Conservation (phyloP, 2,888 invertebrate genomes). For the Phaedon cochleariae region DNA sequence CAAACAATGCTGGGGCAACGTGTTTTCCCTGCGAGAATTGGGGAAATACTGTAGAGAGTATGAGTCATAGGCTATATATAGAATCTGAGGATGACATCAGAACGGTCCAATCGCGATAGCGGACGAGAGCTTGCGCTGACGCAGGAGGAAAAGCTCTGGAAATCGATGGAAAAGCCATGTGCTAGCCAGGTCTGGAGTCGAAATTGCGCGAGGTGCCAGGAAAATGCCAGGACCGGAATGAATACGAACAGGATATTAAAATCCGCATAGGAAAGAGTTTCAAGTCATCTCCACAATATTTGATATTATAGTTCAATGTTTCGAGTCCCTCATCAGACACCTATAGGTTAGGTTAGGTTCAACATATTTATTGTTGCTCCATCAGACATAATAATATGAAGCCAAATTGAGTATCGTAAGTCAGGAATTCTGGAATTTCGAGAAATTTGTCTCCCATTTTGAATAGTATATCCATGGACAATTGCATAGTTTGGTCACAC, state of each 20-base stretch:
- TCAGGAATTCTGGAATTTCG: no score
- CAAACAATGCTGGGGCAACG: slow-evolving; percentile 49
- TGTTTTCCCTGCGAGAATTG: slow-evolving; percentile 50
- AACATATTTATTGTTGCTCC: no score
- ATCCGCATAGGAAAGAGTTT: no score
- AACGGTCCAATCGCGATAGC: slow-evolving; percentile 51
- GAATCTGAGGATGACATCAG: slow-evolving; percentile 57
- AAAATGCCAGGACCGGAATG: slow-evolving; percentile 21
- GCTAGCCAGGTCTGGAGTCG: slow-evolving; percentile 35
- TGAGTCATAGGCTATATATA: slow-evolving; percentile 62
- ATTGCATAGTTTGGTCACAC: no score
- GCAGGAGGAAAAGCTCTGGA: slow-evolving; percentile 45
- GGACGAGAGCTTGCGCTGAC: slow-evolving; percentile 52
- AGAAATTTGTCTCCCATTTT: no score
- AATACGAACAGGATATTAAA: not conserved
- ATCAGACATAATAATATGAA: no score
- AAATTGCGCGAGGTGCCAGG: slow-evolving; percentile 23
- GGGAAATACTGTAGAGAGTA: slow-evolving; percentile 59
- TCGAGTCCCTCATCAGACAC: no score
- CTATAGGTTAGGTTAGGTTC: no score
- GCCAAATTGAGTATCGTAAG: no score
- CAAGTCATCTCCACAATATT: no score
- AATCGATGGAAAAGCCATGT: slow-evolving; percentile 51
- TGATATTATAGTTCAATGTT: no score
- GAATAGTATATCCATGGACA: no score